Percentiles rank a stretch among this genome's conserved stretches.
Evolutionary conservation across 2,888 invertebrate genomes (phyloP).

Genomic region (Crepidodera aurea): DNA sequence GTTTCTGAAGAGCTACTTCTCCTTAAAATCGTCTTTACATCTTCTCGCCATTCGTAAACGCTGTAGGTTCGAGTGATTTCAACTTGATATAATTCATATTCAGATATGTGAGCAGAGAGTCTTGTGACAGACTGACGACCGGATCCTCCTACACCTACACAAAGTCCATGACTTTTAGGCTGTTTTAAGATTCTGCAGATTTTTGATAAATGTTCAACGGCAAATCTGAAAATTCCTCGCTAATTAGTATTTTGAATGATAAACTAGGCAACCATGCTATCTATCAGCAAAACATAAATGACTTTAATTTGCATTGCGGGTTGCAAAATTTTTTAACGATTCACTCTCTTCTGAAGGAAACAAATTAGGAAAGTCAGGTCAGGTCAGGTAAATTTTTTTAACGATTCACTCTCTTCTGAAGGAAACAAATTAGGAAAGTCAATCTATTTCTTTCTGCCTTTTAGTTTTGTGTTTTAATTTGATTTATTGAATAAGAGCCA

Average conservation of each 20-base stretch:
- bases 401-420: too few species aligned
- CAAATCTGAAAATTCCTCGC: constrained; percentile 85
- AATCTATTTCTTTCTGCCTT: too few species aligned
- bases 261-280: too few species aligned
- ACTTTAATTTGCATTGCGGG: too few species aligned
- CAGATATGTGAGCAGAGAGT: constrained; percentile 91
- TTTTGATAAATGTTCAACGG: constrained; percentile 91
- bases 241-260: too few species aligned
- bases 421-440: neutral
- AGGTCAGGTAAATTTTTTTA: constrained; percentile 13
- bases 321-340: constrained; percentile 13
- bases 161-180: constrained; percentile 83
- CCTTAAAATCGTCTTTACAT: constrained; percentile 79
- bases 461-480: too few species aligned
- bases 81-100: constrained; percentile 91
- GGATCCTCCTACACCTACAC: constrained; percentile 91
- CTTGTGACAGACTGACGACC: constrained; percentile 91
- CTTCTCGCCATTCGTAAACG: constrained; percentile 88
- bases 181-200: constrained; percentile 91
- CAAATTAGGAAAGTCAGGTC: neutral
- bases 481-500: too few species aligned
- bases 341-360: constrained; percentile 20
- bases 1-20: constrained; percentile 85
- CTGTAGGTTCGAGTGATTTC: constrained; percentile 91
- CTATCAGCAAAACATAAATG: too few species aligned